A percentile compares a stretch with the other conserved stretches of the same genome.
Conservation (phyloP, 2,797 vertebrate genomes). For the Lepilemur septentrionalis region DNA sequence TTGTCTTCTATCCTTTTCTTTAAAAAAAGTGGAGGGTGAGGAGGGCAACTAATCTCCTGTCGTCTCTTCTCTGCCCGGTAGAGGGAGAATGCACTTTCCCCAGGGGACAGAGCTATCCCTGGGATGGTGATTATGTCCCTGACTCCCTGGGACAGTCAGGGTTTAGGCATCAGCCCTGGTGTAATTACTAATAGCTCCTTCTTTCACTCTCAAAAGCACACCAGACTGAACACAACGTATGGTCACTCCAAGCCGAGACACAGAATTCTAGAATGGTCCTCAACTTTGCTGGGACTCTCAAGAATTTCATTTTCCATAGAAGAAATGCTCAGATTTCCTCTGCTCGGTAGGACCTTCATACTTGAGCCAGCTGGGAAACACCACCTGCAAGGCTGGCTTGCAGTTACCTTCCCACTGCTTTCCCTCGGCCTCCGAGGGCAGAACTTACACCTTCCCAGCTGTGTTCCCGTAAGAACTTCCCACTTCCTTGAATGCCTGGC, state of each 20-base stretch:
- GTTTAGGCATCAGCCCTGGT: accelerated
- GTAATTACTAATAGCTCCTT: neutral
- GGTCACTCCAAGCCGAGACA: neutral
- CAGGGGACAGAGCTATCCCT: neutral
- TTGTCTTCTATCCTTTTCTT: neutral
- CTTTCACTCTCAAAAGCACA: neutral
- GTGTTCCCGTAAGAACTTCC: neutral
- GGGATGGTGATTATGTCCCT: accelerated
- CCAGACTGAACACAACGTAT: accelerated
- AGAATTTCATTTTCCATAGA: neutral
- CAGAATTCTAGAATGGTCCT: neutral
- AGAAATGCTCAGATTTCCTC: neutral
- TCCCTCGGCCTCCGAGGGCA: neutral
- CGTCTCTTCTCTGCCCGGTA: neutral
- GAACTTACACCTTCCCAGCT: neutral
- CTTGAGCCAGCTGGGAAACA: neutral
- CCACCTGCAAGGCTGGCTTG: neutral
- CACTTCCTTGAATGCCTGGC: neutral
- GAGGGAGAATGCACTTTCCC: neutral
- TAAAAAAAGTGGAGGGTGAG: neutral
- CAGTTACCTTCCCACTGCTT: neutral
- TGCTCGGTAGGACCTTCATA: neutral
- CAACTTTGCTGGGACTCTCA: accelerated
- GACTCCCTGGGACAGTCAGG: neutral
- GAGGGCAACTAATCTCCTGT: neutral